These are phyloP conservation scores for Drosophila mauritiana DNA, from an alignment of 1,140 invertebrate genomes.

Conservation along the genomic window DNA sequence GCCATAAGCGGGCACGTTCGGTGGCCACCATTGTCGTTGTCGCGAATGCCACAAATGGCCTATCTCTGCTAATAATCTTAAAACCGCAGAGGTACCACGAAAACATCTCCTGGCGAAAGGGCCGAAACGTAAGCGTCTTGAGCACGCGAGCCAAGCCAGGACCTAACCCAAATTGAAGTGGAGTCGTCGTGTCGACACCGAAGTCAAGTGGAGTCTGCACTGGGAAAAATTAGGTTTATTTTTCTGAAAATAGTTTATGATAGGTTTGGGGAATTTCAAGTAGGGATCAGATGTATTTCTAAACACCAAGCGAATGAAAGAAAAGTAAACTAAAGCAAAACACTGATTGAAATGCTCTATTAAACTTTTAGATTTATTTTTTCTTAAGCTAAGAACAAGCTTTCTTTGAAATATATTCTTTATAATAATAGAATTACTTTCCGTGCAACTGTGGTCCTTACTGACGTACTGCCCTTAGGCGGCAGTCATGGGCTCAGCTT, in stretches of 20 bases:
- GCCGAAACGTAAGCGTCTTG: slow-evolving; percentile 70
- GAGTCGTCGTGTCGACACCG: slow-evolving; percentile 20
- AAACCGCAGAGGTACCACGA: slow-evolving; percentile 70
- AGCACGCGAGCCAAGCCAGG: slow-evolving; percentile 61
- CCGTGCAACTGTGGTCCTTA: slow-evolving; percentile 1
- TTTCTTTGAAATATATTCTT: background rate
- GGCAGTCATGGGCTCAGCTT: slow-evolving; percentile 21
- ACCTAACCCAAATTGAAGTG: slow-evolving; percentile 25
- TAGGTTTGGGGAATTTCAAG: background rate
- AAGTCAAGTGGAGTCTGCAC: slow-evolving; percentile 26
- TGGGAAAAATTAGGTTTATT: background rate
- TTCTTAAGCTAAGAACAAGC: too few species aligned
- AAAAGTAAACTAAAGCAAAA: too few species aligned
- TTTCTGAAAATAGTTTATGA: background rate
- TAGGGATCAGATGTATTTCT: background rate
- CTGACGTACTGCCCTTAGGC: background rate
- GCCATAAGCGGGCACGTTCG: slow-evolving; percentile 43
- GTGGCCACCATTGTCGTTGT: slow-evolving; percentile 53
- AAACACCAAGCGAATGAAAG: background rate
- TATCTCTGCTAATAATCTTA: slow-evolving; percentile 81
- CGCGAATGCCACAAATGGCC: slow-evolving; percentile 70
- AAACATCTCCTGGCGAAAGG: slow-evolving; percentile 63
- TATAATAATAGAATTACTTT: background rate
- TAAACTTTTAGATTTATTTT: too few species aligned
- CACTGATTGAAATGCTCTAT: too few species aligned